These are phyloP conservation scores for Sternarchorhynchus goeldii DNA, from an alignment of 2,797 vertebrate species.

Conservation along the genomic window DNA sequence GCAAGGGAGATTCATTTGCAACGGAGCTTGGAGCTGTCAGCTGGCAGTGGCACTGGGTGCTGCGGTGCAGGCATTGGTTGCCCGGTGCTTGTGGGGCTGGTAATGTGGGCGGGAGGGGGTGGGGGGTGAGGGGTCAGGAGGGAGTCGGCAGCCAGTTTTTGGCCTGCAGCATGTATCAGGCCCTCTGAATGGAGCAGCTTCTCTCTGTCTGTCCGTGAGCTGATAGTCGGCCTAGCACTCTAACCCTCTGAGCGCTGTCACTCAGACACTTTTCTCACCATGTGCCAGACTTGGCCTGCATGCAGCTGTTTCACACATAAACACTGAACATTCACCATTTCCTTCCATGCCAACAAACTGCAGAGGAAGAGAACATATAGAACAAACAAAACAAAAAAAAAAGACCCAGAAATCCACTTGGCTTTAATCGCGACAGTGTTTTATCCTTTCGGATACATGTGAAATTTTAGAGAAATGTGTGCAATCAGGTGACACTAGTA, in stretches of 20 bases:
- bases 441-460: not conserved
- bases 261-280: not conserved
- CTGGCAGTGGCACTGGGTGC: slow-evolving; percentile 69
- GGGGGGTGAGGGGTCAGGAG: slow-evolving; percentile 79
- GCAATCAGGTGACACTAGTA: not conserved
- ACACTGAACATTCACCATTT: not conserved
- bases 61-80: slow-evolving; percentile 26
- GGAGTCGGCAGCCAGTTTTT: slow-evolving; percentile 84
- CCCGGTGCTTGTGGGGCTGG: slow-evolving; percentile 15
- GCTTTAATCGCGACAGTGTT: not conserved
- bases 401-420: too few relatives aligned
- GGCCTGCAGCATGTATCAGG: slow-evolving; percentile 82
- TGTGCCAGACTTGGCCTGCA: not conserved
- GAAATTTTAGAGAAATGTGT: not conserved
- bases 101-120: slow-evolving; percentile 69
- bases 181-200: slow-evolving; percentile 29
- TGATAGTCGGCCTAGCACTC: slow-evolving; percentile 80
- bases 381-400: not conserved
- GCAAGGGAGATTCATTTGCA: slow-evolving; percentile 97
- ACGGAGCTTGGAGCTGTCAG: slow-evolving; percentile 99
- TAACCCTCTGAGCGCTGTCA: slow-evolving; percentile 73
- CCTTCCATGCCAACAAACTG: not conserved
- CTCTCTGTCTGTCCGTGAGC: slow-evolving; percentile 86
- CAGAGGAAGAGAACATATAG: not conserved
- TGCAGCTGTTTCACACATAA: not conserved